Evolutionary conservation across 53 echinoderm and acorn worm species (phyloP), one percentile per base, ranked within the genome.

Genomic region (Crossaster papposus): DNA sequence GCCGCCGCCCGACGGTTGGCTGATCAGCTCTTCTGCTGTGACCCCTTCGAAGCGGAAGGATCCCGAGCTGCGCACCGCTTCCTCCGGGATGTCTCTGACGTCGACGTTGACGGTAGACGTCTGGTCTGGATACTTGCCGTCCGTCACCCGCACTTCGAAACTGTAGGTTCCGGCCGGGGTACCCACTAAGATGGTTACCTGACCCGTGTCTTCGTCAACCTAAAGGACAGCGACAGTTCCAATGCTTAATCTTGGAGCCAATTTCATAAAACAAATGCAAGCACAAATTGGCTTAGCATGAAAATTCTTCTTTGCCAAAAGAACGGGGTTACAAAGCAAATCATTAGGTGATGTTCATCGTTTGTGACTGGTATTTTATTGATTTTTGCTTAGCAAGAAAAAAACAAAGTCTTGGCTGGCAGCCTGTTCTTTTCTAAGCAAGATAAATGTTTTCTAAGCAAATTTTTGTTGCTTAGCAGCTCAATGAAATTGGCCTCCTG

Each of bases 41-140:
- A 89, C 79, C 7, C 95, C 96, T 4, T 93, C 83, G 58, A 98
- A 93, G 26, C 99, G 92, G 79, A 98, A 85, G 34, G 99, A 98
- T 4, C 99, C 99, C 0, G 99, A 98, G 81, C 94, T 94, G 54
- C 85, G 92, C 20, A 96, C 96, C 20, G 96, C 96, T 62, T 98
- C 96, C 36, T 84, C 82, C 1, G 99, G 96, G 54, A 98, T 86
- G 26, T 96, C 96, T n/a, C 84, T 78, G 79, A 98, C 92, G 18
- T 65, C 86, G 24, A 98, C 96, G 1, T 71, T 80, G 32, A 98
- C 92, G 0, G 83, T 92, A 36, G 96, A 94, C 4, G 35, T 70
- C 54, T 86, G 91, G 51, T 92, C 92, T 0, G 50, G 31, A 33
- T 33, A 94, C 4, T 17, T 88, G 29, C 90, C 92, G 14, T 98